Base-by-base conservation (phyloP, 2,797 vertebrate genomes). In the Synanceia verrucosa region DNA sequence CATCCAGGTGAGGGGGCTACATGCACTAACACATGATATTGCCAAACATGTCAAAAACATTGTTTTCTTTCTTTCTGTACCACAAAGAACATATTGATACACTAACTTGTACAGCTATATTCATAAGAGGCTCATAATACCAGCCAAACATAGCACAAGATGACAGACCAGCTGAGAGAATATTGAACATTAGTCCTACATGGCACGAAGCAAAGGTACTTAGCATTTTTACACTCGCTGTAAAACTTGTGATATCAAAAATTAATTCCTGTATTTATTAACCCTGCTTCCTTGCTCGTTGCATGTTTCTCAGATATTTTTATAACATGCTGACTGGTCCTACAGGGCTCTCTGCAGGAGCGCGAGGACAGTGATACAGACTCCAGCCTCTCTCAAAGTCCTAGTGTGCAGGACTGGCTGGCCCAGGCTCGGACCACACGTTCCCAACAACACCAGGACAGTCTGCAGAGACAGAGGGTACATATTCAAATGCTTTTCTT, bases 321-420 rank as follows among this genome's bases (percentile, higher is more conserved):
- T 57, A 2, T 9, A 5, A 29, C 21, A 2, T 19, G 34, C 31
- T 47, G 10, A 64, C 3, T 58, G 36, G 19, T 88, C 92, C 9
- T 88, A 84, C 89, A 99, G 96, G 95, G 94, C n/a, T 93, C 93
- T 18, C 84, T 95, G 16, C 95, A 96, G 83, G 96, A 98, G 82
- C 97, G 96, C 76, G 97, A 98, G 63, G 96, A 97, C 60, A 93
- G 79, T 6, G 91, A 94, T 41, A 90, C 91, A 3, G 96, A 97
- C 82, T 94, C 93, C 0, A 80, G 92, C 33, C 93, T 95, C 23
- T 93, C 95, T 34, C 96, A 96, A 77, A 96, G 96, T 86, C 95
- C 96, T 3, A 96, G 93, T 37, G 93, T 97, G 50, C 97, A 98
- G 90, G 98, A 99, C 83, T 99, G 98, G 98, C 89, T 99, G 91